A percentile compares a stretch with the other conserved stretches of the same genome.
Evolutionary conservation across 2,888 invertebrate genomes (phyloP).

Genomic region (Eulithis testata): DNA sequence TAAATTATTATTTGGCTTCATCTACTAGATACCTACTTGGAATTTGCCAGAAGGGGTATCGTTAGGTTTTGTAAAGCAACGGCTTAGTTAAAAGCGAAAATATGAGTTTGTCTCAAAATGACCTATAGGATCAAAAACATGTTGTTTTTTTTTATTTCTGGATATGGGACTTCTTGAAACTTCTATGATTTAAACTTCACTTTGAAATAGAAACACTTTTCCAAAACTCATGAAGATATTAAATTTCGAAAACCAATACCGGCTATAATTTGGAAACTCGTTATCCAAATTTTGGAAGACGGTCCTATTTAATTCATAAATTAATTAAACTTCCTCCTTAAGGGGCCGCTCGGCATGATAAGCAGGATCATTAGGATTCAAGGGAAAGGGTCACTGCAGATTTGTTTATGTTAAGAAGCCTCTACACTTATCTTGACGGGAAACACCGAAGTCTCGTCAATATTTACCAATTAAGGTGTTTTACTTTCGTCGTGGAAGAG

Average conservation of each 20-base stretch:
- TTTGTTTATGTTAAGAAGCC: slow-evolving; percentile 53
- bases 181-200: neutral
- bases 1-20: too few species aligned
- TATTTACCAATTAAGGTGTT: too few species aligned
- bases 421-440: slow-evolving; percentile 2
- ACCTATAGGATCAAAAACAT: too few species aligned
- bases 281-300: slow-evolving; percentile 63
- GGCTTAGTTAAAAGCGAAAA: too few species aligned
- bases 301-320: slow-evolving; percentile 74
- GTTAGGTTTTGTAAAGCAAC: too few species aligned
- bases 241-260: slow-evolving; percentile 34
- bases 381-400: slow-evolving; percentile 65
- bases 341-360: slow-evolving; percentile 67
- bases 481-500: too few species aligned
- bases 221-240: slow-evolving; percentile 6
- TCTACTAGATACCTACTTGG: too few species aligned
- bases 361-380: slow-evolving; percentile 73
- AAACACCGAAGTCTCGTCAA: too few species aligned
- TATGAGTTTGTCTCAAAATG: too few species aligned
- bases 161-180: neutral
- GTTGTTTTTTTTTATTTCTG: too few species aligned
- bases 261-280: slow-evolving; percentile 46
- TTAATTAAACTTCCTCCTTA: slow-evolving; percentile 68
- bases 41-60: too few species aligned
- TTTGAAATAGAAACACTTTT: slow-evolving; percentile 1